Base-by-base conservation (phyloP, 2,888 invertebrate species). In the Philaethria dido region DNA sequence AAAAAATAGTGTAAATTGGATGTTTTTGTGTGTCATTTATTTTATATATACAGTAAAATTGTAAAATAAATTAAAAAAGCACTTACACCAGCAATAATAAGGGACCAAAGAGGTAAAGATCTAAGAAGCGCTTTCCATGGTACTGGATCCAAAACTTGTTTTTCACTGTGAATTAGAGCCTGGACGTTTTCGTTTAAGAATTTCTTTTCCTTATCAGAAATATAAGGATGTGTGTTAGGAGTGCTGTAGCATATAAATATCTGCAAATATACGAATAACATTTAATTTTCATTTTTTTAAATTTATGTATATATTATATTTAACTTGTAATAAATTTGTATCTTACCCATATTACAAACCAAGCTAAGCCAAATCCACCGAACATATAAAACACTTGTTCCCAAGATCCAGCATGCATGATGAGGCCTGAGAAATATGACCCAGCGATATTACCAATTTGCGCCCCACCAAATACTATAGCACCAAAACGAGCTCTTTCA, bases 121-220 rank as follows among this genome's bases (percentile, higher is more conserved):
- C 93, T 94, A 0, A 95, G 78, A 62, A 97, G 93, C 0, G 93
- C 93, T 74, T 91, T 93, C 96, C 96, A 96, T 0, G 96, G 96
- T 0, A 95, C 95, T 0, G 94, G 93, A 42, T 94, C 93, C 25
- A 95, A 75, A 0, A 73, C 64, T 55, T 85, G 80, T 25, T 94
- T 82, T 52, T 86, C 78, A 47, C 84, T 88, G 72, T 93, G 85
- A 36, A 93, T 91, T 29, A 93, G 83, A 0, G 90, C 80, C 2
- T 85, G 88, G 0, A 95, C 94, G 71, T 96, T 93, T 76, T 95
- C 94, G 20, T 90, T 89, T 55, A 94, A 77, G 75, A 92, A 94
- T 50, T 88, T 84, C 74, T 89, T 90, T 73, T 94, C 94, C 0
- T 80, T 80, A 36, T 93, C 92, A 0, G 93, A 88, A 72, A 94